Percentiles rank a stretch among this genome's conserved stretches.
Evolutionary conservation across 2,797 vertebrate genomes (phyloP).

Genomic region (Microctenopoma steveboyesi): DNA sequence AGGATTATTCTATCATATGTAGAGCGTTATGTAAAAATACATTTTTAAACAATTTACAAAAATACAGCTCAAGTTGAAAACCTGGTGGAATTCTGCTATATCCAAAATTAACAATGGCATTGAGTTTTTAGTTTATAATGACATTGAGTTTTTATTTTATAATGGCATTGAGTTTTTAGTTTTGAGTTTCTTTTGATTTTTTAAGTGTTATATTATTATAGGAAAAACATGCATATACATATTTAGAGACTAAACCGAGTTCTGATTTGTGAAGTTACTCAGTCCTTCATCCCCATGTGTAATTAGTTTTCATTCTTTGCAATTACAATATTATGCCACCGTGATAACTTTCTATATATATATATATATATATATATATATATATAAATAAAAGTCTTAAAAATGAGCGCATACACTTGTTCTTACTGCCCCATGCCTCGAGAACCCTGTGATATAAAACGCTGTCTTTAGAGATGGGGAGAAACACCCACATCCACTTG

Average conservation of each 20-base stretch:
- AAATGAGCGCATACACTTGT: slow-evolving; percentile 5
- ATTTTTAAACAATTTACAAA: neutral
- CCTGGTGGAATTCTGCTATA: neutral
- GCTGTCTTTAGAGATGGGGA: slow-evolving; percentile 43
- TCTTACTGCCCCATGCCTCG: slow-evolving; percentile 11
- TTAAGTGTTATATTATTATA: no score
- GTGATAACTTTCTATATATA: slow-evolving; percentile 7
- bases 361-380: neutral
- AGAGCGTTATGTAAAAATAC: neutral
- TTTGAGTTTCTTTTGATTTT: no score
- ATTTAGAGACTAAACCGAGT: no score
- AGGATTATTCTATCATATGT: no score
- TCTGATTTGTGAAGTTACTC: neutral
- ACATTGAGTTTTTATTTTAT: no score
- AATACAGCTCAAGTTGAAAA: neutral
- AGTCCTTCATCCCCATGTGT: neutral
- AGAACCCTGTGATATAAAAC: slow-evolving; percentile 51
- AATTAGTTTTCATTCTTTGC: slow-evolving; percentile 14
- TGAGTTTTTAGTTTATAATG: neutral
- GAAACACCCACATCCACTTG: slow-evolving; percentile 71
- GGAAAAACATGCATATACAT: no score
- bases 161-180: no score
- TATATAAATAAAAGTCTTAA: slow-evolving; percentile 2
- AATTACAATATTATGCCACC: slow-evolving; percentile 3
- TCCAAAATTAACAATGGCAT: neutral